Evolutionary conservation across 2,113 vertebrate species (phyloP).

Genomic region (Kobus ellipsiprymnus): DNA sequence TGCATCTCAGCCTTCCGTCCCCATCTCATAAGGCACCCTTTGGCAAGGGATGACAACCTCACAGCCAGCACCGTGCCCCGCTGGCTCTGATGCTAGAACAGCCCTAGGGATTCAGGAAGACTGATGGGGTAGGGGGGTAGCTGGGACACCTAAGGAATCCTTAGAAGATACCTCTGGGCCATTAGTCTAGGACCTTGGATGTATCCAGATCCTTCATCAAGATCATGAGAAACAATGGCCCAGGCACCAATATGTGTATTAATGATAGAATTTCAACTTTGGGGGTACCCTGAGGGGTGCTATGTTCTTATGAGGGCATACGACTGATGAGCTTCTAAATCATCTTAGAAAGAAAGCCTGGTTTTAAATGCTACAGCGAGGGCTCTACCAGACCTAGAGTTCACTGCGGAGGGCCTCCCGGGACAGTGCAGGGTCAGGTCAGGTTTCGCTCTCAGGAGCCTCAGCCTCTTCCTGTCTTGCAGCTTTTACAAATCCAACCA

Average conservation of each 20-base stretch:
- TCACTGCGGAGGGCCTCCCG: neutral
- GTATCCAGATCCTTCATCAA: neutral
- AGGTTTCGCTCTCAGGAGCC: neutral
- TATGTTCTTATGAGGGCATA: neutral
- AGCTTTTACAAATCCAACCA: constrained; percentile 99
- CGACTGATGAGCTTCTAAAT: neutral
- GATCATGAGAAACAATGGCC: neutral
- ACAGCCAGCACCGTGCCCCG: neutral
- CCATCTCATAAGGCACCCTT: neutral
- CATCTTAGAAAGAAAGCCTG: neutral
- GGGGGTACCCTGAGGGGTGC: neutral
- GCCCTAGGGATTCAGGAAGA: neutral
- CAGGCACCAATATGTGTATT: neutral
- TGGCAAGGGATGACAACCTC: too few relatives aligned
- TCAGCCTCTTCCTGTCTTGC: constrained; percentile 46
- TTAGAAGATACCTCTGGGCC: neutral
- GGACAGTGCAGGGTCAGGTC: neutral
- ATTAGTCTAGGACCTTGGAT: neutral
- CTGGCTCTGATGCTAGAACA: neutral
- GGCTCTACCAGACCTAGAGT: neutral
- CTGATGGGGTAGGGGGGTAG: fast-evolving
- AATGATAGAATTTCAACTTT: neutral
- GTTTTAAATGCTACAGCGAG: neutral
- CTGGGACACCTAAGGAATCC: neutral
- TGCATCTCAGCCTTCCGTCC: neutral